Percentiles rank a stretch among this genome's conserved stretches.
phyloP scores from a whole-genome alignment of 2,113 vertebrate species.

The Poecilia latipinna region DNA sequence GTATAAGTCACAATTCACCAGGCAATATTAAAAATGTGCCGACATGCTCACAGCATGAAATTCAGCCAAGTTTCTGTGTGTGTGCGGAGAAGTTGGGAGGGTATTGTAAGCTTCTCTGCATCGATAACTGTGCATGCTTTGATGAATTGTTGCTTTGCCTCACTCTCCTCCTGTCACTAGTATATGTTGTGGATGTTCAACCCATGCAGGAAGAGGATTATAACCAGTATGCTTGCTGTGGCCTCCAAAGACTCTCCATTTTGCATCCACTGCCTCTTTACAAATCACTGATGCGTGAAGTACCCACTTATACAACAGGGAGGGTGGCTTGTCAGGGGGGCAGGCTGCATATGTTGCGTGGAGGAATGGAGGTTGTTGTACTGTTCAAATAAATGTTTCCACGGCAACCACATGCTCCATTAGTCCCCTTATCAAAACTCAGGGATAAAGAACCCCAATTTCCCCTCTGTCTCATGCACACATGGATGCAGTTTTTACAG shows the following conservation, averaged over 20 bases:
- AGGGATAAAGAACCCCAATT: constrained; percentile 58
- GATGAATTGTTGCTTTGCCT: constrained; percentile 37
- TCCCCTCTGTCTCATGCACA: constrained; percentile 42
- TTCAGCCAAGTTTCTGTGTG: constrained; percentile 26
- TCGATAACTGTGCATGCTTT: constrained; percentile 30
- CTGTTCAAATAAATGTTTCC: constrained; percentile 76
- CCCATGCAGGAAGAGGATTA: constrained; percentile 49
- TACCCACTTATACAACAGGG: constrained; percentile 50
- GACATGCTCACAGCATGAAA: constrained; percentile 57
- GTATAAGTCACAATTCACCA: constrained; percentile 71
- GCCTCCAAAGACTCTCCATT: constrained; percentile 72
- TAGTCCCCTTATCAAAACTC: constrained; percentile 69
- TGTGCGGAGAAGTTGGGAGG: not conserved
- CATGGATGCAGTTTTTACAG: constrained; percentile 27
- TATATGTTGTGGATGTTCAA: constrained; percentile 35
- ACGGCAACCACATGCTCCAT: constrained; percentile 73
- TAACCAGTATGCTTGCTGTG: constrained; percentile 39
- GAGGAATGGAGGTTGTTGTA: constrained; percentile 67
- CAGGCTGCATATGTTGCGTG: constrained; percentile 31
- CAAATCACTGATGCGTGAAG: constrained; percentile 68
- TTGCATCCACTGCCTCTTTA: constrained; percentile 66
- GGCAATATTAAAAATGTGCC: constrained; percentile 75
- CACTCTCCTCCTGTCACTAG: constrained; percentile 9
- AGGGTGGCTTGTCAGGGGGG: constrained; percentile 5
- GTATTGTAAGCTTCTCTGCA: constrained; percentile 17